phyloP scores from a whole-genome alignment of 1,140 invertebrate genomes.

The Hyles euphorbiae region DNA sequence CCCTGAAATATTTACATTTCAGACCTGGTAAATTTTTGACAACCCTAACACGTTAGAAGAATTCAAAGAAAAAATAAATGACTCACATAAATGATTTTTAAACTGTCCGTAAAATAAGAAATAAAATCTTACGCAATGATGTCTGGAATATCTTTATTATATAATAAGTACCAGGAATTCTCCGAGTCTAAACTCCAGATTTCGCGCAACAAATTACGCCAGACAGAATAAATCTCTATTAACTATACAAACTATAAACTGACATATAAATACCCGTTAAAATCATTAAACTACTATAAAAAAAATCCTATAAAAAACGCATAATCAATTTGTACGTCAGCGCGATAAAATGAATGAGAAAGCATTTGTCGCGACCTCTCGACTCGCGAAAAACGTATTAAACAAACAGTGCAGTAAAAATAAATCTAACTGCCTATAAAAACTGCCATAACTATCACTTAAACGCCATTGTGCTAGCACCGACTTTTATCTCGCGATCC shows the following conservation, averaged over 20 bases:
- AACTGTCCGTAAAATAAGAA: too few relatives aligned
- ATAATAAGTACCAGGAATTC: too few relatives aligned
- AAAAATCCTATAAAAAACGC: conserved; percentile 13
- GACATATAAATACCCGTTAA: conserved; percentile 7
- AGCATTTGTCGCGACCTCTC: conserved; percentile 64
- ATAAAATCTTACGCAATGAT: too few relatives aligned
- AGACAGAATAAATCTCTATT: conserved; percentile 14
- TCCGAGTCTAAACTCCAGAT: not conserved
- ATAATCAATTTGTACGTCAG: conserved; percentile 21
- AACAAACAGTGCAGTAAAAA: conserved; percentile 76
- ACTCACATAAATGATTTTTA: too few relatives aligned
- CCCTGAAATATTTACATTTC: too few relatives aligned
- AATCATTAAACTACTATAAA: conserved; percentile 9
- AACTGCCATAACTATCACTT: conserved; percentile 76
- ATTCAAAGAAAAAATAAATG: too few relatives aligned
- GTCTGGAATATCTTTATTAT: too few relatives aligned
- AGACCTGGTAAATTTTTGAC: too few relatives aligned
- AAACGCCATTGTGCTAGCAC: conserved; percentile 63
- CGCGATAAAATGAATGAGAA: conserved; percentile 49
- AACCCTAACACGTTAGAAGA: too few relatives aligned
- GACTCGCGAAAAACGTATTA: conserved; percentile 70
- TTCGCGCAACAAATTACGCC: not conserved
- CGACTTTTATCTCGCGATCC: conserved; percentile 54
- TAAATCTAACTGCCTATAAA: conserved; percentile 77
- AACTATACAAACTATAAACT: conserved; percentile 9